A percentile compares a stretch with the other conserved stretches of the same genome.
These are phyloP conservation scores for Odontophorus gujanensis DNA, from an alignment of 2,113 vertebrate species.

Conservation along the genomic window DNA sequence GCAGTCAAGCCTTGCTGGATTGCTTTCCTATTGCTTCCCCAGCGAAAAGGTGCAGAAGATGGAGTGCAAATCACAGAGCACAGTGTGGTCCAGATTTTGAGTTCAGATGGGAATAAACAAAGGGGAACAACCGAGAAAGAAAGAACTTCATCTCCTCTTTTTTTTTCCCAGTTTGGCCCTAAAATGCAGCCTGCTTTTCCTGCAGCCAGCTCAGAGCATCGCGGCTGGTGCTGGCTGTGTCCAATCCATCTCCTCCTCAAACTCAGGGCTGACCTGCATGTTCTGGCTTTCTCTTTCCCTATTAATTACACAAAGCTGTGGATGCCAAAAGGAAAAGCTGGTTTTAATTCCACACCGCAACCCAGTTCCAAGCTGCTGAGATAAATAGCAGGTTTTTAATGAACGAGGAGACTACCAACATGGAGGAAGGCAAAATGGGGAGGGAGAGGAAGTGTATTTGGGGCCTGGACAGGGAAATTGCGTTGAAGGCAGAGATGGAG, in stretches of 20 bases:
- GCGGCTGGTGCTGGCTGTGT: fast-evolving
- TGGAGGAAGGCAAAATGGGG: not conserved
- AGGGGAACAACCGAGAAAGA: not conserved
- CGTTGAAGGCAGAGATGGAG: not conserved
- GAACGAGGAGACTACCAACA: not conserved
- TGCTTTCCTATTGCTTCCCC: not conserved
- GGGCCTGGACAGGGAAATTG: not conserved
- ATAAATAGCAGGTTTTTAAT: conserved; percentile 56
- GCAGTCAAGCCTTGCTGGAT: fast-evolving
- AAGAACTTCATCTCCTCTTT: not conserved
- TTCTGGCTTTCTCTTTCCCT: conserved; percentile 34
- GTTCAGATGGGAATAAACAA: not conserved
- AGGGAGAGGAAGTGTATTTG: not conserved
- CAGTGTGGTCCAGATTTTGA: not conserved
- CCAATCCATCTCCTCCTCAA: not conserved
- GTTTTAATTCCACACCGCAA: conserved; percentile 34
- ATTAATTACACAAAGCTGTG: not conserved
- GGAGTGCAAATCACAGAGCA: not conserved
- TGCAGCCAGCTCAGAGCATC: fast-evolving
- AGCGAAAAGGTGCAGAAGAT: not conserved
- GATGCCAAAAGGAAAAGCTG: conserved; percentile 59
- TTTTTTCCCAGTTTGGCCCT: not conserved
- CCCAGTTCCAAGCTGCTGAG: conserved; percentile 45
- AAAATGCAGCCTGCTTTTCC: not conserved
- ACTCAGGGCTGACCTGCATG: not conserved